Percentiles rank a stretch among this genome's conserved stretches.
These are phyloP conservation scores for Spodoptera exigua DNA, from an alignment of 2,888 invertebrate genomes.

Conservation along the genomic window DNA sequence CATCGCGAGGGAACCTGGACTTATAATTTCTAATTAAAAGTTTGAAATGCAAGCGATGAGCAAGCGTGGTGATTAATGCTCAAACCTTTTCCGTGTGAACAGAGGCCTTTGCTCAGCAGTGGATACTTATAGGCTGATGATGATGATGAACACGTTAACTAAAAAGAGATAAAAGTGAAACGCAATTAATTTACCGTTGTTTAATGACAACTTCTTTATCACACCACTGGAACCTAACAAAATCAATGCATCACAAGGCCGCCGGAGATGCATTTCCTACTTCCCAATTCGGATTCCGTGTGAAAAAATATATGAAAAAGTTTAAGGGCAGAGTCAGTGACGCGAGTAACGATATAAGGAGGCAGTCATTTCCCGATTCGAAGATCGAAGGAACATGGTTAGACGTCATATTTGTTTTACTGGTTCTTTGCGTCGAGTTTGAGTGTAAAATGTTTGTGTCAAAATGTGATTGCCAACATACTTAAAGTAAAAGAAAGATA, in stretches of 20 bases:
- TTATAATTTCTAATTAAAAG: too few species aligned
- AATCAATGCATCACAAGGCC: slow-evolving; percentile 64
- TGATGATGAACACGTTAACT: too few species aligned
- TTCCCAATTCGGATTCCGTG: slow-evolving; percentile 66
- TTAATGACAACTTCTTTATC: slow-evolving; percentile 19
- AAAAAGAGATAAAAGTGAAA: background rate
- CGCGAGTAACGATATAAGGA: slow-evolving; percentile 69
- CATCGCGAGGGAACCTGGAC: too few species aligned
- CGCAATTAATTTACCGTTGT: slow-evolving; percentile 13
- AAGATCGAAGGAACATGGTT: slow-evolving; percentile 20
- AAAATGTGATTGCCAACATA: too few species aligned
- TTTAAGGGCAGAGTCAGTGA: slow-evolving; percentile 70
- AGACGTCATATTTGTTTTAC: slow-evolving; percentile 27
- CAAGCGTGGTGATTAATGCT: too few species aligned
- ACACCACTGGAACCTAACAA: slow-evolving; percentile 48
- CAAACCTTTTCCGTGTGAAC: too few species aligned
- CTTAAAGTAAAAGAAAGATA: too few species aligned
- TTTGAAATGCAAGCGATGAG: too few species aligned
- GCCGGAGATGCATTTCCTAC: slow-evolving; percentile 68
- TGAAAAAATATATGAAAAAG: slow-evolving; percentile 66
- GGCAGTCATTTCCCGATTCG: slow-evolving; percentile 67
- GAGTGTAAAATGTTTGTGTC: too few species aligned
- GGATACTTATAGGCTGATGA: too few species aligned
- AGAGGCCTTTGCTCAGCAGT: too few species aligned
- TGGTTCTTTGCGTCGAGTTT: background rate